Percentiles rank a stretch among this genome's conserved stretches.
These are phyloP conservation scores for Kryptopterus vitreolus DNA, from an alignment of 2,797 vertebrate species.

Conservation along the genomic window DNA sequence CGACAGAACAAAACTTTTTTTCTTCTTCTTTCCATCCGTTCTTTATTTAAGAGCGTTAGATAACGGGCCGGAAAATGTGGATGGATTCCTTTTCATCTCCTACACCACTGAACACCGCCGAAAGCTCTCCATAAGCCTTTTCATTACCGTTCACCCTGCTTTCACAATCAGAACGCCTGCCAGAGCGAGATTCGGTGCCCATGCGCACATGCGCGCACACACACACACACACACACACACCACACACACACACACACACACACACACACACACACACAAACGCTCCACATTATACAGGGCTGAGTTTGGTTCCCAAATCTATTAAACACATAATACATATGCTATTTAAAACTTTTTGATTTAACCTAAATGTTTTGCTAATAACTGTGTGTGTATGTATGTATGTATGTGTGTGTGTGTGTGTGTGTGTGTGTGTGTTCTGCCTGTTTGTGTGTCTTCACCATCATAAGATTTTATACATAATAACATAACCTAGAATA, in stretches of 20 bases:
- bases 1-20: background rate
- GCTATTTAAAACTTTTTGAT: too few species aligned
- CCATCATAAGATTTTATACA: background rate
- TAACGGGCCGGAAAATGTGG: background rate
- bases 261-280: background rate
- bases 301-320: background rate
- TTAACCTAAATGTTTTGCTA: background rate
- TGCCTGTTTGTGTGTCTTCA: background rate
- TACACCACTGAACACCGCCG: background rate
- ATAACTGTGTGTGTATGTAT: background rate
- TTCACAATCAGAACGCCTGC: background rate
- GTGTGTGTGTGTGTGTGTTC: background rate
- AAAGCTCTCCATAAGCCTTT: conserved; percentile 23
- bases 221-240: background rate
- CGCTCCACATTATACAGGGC: background rate
- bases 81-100: conserved; percentile 32
- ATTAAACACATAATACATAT: background rate
- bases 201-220: conserved; percentile 10
- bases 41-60: conserved; percentile 11
- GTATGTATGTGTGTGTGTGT: background rate
- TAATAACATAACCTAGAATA: background rate
- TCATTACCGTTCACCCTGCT: conserved; percentile 1
- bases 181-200: background rate
- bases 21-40: background rate
- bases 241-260: background rate